phyloP scores from a whole-genome alignment of 2,113 vertebrate genomes.

The Anhinga anhinga region DNA sequence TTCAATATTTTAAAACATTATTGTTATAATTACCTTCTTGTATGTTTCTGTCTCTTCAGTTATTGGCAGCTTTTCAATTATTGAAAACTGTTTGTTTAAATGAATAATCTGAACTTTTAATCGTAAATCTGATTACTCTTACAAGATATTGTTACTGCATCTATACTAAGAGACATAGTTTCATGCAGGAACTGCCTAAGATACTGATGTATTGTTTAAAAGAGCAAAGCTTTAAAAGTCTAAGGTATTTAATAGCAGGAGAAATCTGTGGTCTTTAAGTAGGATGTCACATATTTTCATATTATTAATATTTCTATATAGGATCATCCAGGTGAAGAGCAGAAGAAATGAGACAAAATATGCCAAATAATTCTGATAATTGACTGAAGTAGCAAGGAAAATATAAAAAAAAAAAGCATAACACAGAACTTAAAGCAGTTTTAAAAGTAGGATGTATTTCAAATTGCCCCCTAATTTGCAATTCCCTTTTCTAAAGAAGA shows the following conservation, averaged over 20 bases:
- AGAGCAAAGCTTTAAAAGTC: not conserved
- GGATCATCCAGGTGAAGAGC: not conserved
- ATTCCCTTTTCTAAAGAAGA: not conserved
- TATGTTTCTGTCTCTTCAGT: not conserved
- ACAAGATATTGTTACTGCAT: not conserved
- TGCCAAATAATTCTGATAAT: not conserved
- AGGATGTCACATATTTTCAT: not conserved
- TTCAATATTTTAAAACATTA: not conserved
- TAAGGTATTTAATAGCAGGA: not conserved
- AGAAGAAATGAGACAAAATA: not conserved
- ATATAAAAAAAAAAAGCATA: not conserved
- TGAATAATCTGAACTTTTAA: not conserved
- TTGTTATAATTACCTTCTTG: not conserved
- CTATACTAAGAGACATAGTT: not conserved
- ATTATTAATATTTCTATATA: not conserved
- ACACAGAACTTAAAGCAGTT: not conserved
- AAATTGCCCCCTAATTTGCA: not conserved
- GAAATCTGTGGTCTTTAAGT: not conserved
- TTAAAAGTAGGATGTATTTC: not conserved
- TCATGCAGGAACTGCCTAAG: not conserved
- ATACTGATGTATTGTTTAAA: not conserved
- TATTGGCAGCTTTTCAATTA: not conserved
- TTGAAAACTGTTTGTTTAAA: not conserved
- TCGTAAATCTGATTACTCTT: not conserved
- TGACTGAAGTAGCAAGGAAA: not conserved